These are phyloP conservation scores for Amphipoea lucens DNA, from an alignment of 2,888 invertebrate genomes.

Conservation along the genomic window DNA sequence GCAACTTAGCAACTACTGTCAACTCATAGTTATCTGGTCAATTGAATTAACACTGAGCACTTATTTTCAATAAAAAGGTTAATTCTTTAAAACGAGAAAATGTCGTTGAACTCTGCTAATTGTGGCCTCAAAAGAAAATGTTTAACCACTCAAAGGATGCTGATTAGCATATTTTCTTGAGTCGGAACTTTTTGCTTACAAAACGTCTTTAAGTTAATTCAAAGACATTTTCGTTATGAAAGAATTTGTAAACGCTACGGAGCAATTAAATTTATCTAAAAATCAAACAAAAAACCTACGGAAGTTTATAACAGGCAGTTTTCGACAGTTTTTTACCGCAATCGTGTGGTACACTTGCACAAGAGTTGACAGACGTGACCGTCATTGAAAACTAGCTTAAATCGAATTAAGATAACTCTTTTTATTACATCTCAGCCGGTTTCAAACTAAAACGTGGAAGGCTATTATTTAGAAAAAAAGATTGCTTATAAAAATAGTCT, in stretches of 20 bases:
- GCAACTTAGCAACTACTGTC: slow-evolving; percentile 52
- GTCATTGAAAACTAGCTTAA: slow-evolving; percentile 13
- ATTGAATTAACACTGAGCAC: slow-evolving; percentile 35
- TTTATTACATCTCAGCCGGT: neutral
- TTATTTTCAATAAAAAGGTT: slow-evolving; percentile 24
- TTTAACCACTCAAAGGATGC: slow-evolving; percentile 50
- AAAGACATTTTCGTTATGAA: slow-evolving; percentile 40
- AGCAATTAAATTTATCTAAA: slow-evolving; percentile 15
- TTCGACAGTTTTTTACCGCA: slow-evolving; percentile 11
- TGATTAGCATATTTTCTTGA: slow-evolving; percentile 39
- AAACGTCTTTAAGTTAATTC: slow-evolving; percentile 16
- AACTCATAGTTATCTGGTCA: slow-evolving; percentile 38
- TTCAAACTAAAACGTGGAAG: neutral
- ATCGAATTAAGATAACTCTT: slow-evolving; percentile 24
- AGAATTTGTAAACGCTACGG: slow-evolving; percentile 21
- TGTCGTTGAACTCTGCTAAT: slow-evolving; percentile 61
- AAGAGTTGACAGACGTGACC: slow-evolving; percentile 22
- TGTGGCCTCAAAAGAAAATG: slow-evolving; percentile 53
- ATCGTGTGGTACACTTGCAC: slow-evolving; percentile 14
- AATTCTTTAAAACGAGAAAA: slow-evolving; percentile 46
- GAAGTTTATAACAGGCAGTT: slow-evolving; percentile 1
- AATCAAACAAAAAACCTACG: neutral
- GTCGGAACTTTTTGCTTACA: slow-evolving; percentile 10
- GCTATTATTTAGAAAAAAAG: neutral
- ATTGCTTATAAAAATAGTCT: neutral